Base-by-base conservation (phyloP, 1,140 invertebrate species). In the Ceratosolen solmsi region DNA sequence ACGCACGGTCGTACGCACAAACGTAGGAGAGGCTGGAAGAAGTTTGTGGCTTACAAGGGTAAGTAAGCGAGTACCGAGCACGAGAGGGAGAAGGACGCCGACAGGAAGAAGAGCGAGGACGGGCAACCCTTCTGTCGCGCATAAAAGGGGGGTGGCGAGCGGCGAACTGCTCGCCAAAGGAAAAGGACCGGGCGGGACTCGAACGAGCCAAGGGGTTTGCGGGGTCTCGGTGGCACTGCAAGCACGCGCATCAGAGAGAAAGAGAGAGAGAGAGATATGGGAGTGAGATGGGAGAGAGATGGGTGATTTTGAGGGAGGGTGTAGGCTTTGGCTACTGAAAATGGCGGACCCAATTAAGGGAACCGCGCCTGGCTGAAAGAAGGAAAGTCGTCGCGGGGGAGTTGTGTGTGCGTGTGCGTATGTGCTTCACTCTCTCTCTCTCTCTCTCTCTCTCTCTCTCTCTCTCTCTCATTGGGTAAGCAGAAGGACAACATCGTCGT, bases 281-380 rank as follows among this genome's bases (percentile, higher is more conserved):
- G 11, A 30, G 36, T 49, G 76, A 68, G 46, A 70, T 11, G 79
- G 22, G 58, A 56, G 58, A 56, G 77, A 81, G 63, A 38, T 22
- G 4, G 33, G 17, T 22, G 36, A 38, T 38, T 63, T 68, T 80
- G 86, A 86, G 86, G 86, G 88, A 87, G 56, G 79, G 63, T 56
- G 65, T 36, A 49, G 49, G 89, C 86, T 84, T 90, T 87, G 88
- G 86, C 86, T 86, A 65, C 87, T 89, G 90, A 91, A 92, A 92
- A 92, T 92, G 91, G 90, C 91, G 90, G 90, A 91, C 91, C 90
- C 91, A 91, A 90, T 90, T 90, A 90, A 88, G 86, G 65, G 86
- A 89, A 86, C 88, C 86, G 86, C 83, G 30, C 49, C 56, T 15
- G 60, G 36, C 17, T 11, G 25, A 49, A 46, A 49, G 70, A 49